Percentiles rank a stretch among this genome's conserved stretches.
Evolutionary conservation across 2,797 vertebrate species (phyloP).

Genomic region (Hybognathus amarus): DNA sequence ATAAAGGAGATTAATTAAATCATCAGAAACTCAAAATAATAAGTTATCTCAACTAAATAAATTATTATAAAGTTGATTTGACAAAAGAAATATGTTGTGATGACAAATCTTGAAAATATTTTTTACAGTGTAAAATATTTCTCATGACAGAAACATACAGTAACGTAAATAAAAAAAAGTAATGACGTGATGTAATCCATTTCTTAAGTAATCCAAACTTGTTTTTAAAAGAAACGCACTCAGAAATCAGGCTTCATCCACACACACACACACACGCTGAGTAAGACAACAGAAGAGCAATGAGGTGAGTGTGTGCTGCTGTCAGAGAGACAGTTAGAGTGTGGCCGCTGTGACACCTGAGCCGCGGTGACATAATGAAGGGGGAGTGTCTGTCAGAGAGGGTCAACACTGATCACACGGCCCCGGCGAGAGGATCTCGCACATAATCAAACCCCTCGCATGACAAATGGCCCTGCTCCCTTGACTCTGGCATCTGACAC

Average conservation of each 20-base stretch:
- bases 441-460: constrained; percentile 95
- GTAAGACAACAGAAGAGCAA: constrained; percentile 80
- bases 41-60: too few relatives aligned
- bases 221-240: background rate
- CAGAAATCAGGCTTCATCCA: background rate
- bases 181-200: background rate
- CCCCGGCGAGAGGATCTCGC: constrained; percentile 63
- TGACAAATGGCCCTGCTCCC: constrained; percentile 97
- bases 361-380: constrained; percentile 99
- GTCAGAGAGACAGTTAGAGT: constrained; percentile 97
- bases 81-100: too few relatives aligned
- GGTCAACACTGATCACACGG: constrained; percentile 98
- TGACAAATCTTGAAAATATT: too few relatives aligned
- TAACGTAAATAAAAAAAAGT: background rate
- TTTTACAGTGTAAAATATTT: too few relatives aligned
- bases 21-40: too few relatives aligned
- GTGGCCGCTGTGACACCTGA: constrained; percentile 93
- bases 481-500: constrained; percentile 95
- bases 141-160: background rate
- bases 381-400: constrained; percentile 96
- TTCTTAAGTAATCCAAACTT: background rate
- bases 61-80: too few relatives aligned
- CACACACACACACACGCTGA: constrained; percentile 66
- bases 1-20: too few relatives aligned
- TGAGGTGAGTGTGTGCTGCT: constrained; percentile 82